Evolutionary conservation across 2,888 invertebrate genomes (phyloP), one percentile per base, ranked within the genome.

Genomic region (Callimorpha dominula): DNA sequence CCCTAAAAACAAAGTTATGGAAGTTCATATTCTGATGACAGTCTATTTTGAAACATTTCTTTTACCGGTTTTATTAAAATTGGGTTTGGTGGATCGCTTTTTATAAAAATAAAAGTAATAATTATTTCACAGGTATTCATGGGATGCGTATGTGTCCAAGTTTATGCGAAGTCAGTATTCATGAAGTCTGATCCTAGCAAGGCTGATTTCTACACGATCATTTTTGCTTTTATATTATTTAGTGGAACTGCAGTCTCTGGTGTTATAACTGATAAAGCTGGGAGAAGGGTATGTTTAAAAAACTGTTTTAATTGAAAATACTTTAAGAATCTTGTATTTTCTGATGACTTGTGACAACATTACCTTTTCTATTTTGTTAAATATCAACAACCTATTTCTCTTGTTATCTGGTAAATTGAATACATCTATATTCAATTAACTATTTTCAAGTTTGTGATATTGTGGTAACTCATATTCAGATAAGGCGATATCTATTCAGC

Each of bases 191-290:
- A 96, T 1, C 96, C 96, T 3, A 89, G 89, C 0, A 80, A 95
- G 0, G 94, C 96, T 0, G 92, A 96, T 66, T 78, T 93, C 31
- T 96, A 97, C 67, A 96, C 97, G 0, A 96, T 97, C 0, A 87
- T 97, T 40, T 96, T 97, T 9, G 97, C 96, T 0, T 81, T 92
- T 0, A 95, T 97, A 0, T 96, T 97, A 74, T 88, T 96, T 0
- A 62, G 87, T 5, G 96, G 96, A 0, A 91, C 96, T 15, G 84
- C 91, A 42, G 73, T 94, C 0, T 93, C 96, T 1, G 92, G 95
- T 0, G 68, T 92, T 0, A 79, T 96, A 0, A 94, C 96, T 83
- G 97, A 97, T 81, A 95, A 92, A 65, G 96, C 96, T 68, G 97
- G 97, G 0, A 93, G 97, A 84, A 91, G 96, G 85, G 96, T 96